Evolutionary conservation across 2,797 vertebrate genomes (phyloP).

Genomic region (Zalophus californianus): DNA sequence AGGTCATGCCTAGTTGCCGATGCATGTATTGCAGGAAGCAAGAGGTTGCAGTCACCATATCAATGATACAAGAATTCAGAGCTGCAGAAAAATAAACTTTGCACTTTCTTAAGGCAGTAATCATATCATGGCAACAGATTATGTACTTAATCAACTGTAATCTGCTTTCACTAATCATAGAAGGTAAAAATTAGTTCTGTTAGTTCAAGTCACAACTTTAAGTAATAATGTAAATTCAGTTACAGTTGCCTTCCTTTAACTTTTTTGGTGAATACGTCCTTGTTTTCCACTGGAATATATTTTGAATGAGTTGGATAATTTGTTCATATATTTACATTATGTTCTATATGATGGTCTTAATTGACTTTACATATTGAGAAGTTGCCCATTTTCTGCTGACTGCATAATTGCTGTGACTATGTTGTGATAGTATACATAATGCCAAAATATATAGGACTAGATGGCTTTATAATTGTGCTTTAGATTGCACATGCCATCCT

Average conservation of each 20-base stretch:
- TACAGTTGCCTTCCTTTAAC: constrained; percentile 78
- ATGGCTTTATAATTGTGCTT: background rate
- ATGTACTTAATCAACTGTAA: constrained; percentile 84
- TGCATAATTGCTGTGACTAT: constrained; percentile 24
- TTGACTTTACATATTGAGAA: constrained; percentile 59
- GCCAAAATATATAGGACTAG: background rate
- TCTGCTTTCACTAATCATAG: constrained; percentile 85
- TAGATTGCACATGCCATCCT: background rate
- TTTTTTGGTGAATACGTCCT: constrained; percentile 78
- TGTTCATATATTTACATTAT: constrained; percentile 67
- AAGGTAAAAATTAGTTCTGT: constrained; percentile 86
- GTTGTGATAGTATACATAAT: background rate
- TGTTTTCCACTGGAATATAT: constrained; percentile 80
- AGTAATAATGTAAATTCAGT: constrained; percentile 85
- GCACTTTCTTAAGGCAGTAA: constrained; percentile 81
- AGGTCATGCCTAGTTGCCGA: background rate
- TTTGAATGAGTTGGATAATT: constrained; percentile 68
- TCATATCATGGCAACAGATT: constrained; percentile 82
- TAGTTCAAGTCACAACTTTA: constrained; percentile 86
- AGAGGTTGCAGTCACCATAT: background rate
- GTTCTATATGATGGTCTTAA: background rate
- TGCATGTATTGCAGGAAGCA: background rate
- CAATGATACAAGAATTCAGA: constrained; percentile 65
- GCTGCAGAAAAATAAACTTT: constrained; percentile 76
- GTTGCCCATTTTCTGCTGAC: constrained; percentile 42